Evolutionary conservation across 1,140 invertebrate genomes (phyloP).

Genomic region (Euwallacea fornicatus): DNA sequence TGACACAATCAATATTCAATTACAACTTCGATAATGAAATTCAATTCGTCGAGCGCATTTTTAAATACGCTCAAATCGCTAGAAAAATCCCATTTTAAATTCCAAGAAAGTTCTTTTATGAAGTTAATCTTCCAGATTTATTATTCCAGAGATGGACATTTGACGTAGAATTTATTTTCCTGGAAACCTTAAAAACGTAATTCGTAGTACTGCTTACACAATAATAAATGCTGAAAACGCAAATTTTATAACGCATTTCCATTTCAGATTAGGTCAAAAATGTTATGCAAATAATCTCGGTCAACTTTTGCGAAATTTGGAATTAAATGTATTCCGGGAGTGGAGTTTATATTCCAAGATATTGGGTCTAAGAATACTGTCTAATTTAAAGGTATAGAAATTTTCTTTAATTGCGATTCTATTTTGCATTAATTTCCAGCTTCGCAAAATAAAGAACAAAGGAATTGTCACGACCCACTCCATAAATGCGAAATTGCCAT

Average conservation of each 20-base stretch:
- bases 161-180: slow-evolving; percentile 9
- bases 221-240: too few species aligned
- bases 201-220: too few species aligned
- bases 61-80: slow-evolving; percentile 6
- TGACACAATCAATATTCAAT: slow-evolving; percentile 3
- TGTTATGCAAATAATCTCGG: too few species aligned
- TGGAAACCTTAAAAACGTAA: neutral
- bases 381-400: too few species aligned
- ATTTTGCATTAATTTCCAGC: neutral
- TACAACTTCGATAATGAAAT: slow-evolving; percentile 1
- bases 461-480: slow-evolving; percentile 24
- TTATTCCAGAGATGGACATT: slow-evolving; percentile 3
- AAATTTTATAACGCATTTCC: too few species aligned
- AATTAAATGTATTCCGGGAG: too few species aligned
- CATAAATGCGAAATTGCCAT: slow-evolving; percentile 17
- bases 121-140: slow-evolving; percentile 14
- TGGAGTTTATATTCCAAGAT: too few species aligned
- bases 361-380: too few species aligned
- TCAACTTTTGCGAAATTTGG: too few species aligned
- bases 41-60: neutral
- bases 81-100: slow-evolving; percentile 11
- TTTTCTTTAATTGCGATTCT: neutral
- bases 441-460: slow-evolving; percentile 1
- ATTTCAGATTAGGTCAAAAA: too few species aligned
- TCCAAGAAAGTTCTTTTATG: slow-evolving; percentile 7